phyloP scores from a whole-genome alignment of 1,140 invertebrate species.

The Leguminivora glycinivorella region DNA sequence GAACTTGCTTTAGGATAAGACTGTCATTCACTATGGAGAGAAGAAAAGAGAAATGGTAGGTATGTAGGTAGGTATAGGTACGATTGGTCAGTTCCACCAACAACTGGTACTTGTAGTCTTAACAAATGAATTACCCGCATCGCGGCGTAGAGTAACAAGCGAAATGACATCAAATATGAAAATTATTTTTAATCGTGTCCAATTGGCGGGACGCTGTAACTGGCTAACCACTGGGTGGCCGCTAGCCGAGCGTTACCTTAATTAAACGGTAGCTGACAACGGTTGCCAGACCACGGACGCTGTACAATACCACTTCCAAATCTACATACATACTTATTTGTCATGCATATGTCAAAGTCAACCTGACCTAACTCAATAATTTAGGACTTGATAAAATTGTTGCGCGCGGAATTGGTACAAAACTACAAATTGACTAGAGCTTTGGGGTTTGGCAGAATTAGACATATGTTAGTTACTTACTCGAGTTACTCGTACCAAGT shows the following conservation, averaged over 20 bases:
- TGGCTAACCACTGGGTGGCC: constrained; percentile 52
- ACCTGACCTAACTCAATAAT: constrained; percentile 14
- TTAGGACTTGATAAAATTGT: neutral
- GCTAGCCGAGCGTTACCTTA: constrained; percentile 60
- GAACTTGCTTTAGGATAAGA: too few species aligned
- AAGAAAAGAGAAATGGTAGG: too few species aligned
- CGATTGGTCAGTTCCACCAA: neutral
- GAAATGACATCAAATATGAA: constrained; percentile 74
- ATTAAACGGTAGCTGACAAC: constrained; percentile 57
- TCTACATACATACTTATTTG: too few species aligned
- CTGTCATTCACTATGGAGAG: too few species aligned
- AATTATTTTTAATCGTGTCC: constrained; percentile 76
- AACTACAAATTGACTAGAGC: too few species aligned
- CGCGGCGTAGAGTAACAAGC: constrained; percentile 53
- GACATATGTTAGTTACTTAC: too few species aligned
- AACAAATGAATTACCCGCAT: constrained; percentile 65
- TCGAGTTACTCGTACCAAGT: too few species aligned
- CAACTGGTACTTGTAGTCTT: constrained; percentile 6
- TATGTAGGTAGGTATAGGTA: neutral
- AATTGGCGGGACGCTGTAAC: constrained; percentile 61
- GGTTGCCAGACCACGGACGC: constrained; percentile 32
- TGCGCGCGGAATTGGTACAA: neutral
- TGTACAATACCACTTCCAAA: constrained; percentile 2
- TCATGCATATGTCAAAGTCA: neutral
- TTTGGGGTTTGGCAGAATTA: neutral